Conservation (phyloP, 1,140 invertebrate genomes). For the Zaprionus africanus region DNA sequence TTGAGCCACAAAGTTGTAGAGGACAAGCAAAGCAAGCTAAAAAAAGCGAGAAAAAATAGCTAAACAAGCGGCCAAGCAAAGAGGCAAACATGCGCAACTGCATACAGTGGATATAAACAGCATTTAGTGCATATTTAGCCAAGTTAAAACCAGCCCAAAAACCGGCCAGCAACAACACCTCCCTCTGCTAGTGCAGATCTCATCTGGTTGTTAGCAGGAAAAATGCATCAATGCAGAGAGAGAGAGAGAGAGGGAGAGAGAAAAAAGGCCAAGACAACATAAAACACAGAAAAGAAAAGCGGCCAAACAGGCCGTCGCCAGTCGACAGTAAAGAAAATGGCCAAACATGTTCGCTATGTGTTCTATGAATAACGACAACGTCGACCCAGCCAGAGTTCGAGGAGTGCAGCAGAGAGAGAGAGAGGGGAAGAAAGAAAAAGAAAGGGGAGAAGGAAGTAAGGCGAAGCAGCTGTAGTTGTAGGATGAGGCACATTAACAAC, state of each 20-base stretch:
- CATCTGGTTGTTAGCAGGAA: constrained; percentile 74
- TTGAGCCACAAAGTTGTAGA: constrained; percentile 32
- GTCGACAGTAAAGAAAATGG: constrained; percentile 67
- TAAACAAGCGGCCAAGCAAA: constrained; percentile 23
- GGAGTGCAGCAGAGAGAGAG: not conserved
- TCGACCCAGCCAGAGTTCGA: constrained; percentile 8
- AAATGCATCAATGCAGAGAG: constrained; percentile 73
- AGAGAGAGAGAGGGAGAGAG: constrained; percentile 12
- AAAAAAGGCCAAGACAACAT: constrained; percentile 69
- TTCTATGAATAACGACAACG: constrained; percentile 70
- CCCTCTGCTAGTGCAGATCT: constrained; percentile 5
- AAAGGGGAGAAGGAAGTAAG: not conserved
- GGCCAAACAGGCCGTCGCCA: constrained; percentile 59
- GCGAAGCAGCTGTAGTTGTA: constrained; percentile 12
- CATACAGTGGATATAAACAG: constrained; percentile 61
- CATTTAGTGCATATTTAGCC: constrained; percentile 78
- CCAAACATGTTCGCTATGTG: constrained; percentile 72
- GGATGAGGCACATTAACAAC: constrained; percentile 28
- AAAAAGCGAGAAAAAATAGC: constrained; percentile 1
- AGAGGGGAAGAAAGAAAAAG: not conserved
- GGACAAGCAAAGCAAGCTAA: constrained; percentile 1
- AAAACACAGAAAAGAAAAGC: constrained; percentile 64
- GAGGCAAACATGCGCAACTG: constrained; percentile 19
- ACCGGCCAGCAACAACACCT: constrained; percentile 52
- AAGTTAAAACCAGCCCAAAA: constrained; percentile 69